Percentiles rank a stretch among this genome's conserved stretches.
These are phyloP conservation scores for Tonatia bakeri DNA, from an alignment of 2,113 vertebrate genomes.

Conservation along the genomic window DNA sequence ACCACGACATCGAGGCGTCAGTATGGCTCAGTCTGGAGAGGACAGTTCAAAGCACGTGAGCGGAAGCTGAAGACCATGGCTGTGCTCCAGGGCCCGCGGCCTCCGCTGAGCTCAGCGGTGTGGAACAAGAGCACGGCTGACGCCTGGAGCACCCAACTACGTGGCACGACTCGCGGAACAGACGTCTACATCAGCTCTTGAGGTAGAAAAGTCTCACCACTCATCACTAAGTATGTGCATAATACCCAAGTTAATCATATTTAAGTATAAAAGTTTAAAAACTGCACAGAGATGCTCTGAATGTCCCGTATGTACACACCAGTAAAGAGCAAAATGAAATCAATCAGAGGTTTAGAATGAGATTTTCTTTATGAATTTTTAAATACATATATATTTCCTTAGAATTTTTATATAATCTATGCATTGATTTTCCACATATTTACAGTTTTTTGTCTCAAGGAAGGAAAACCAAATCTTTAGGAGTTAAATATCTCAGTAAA, in stretches of 20 bases:
- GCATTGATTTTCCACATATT: background rate
- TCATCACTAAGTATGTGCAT: background rate
- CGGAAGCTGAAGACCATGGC: background rate
- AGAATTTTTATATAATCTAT: background rate
- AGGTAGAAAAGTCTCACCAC: constrained; percentile 31
- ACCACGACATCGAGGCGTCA: background rate
- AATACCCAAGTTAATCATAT: background rate
- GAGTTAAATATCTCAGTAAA: background rate
- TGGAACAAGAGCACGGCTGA: background rate
- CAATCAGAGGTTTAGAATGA: background rate
- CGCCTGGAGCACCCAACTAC: rapidly evolving
- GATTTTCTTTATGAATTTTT: background rate
- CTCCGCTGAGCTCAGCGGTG: background rate
- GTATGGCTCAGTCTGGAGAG: background rate
- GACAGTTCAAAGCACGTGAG: background rate
- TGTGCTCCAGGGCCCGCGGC: background rate
- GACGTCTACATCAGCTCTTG: background rate
- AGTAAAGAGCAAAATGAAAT: background rate
- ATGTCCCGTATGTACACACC: background rate
- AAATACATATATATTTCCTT: background rate
- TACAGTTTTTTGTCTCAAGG: background rate
- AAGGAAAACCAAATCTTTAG: background rate
- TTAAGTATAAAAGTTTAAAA: constrained; percentile 42
- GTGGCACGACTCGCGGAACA: background rate
- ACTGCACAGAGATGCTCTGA: background rate